Conservation (phyloP, 1,140 invertebrate species). For the Batillaria attramentaria region DNA sequence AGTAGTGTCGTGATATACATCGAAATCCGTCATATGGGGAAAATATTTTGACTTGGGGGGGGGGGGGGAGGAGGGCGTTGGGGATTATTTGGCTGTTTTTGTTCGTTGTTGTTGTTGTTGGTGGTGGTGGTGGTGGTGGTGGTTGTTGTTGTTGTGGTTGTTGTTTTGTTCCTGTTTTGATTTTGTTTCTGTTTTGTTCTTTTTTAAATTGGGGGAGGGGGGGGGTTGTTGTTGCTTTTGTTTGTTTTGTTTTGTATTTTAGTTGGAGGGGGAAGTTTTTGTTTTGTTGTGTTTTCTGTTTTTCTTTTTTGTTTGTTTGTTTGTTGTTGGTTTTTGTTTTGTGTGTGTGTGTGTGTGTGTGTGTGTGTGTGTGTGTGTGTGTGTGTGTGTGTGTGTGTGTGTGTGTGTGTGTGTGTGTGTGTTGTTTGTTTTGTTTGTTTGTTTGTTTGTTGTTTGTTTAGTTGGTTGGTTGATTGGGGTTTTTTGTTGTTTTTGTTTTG, state of each 20-base stretch:
- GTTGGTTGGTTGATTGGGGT: neutral
- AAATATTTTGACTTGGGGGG: too few species aligned
- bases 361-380: neutral
- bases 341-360: neutral
- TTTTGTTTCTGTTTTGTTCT: too few species aligned
- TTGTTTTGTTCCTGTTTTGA: too few species aligned
- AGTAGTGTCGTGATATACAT: too few species aligned
- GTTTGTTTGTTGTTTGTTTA: neutral
- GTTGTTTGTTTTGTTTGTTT: neutral
- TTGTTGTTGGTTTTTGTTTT: neutral
- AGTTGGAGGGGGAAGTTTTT: neutral
- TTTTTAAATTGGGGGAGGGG: too few species aligned
- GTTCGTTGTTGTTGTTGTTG: too few species aligned
- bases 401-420: neutral
- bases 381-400: conserved; percentile 2
- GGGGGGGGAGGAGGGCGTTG: too few species aligned
- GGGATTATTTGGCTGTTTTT: too few species aligned
- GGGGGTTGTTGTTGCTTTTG: neutral
- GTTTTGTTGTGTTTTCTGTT: neutral
- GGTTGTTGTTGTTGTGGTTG: too few species aligned
- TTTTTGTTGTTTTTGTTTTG: neutral
- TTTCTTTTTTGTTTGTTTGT: neutral
- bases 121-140: too few species aligned
- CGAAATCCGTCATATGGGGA: too few species aligned
- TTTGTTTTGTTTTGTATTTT: neutral